Conservation (phyloP, 2,797 vertebrate genomes). For the Nasua narica region DNA sequence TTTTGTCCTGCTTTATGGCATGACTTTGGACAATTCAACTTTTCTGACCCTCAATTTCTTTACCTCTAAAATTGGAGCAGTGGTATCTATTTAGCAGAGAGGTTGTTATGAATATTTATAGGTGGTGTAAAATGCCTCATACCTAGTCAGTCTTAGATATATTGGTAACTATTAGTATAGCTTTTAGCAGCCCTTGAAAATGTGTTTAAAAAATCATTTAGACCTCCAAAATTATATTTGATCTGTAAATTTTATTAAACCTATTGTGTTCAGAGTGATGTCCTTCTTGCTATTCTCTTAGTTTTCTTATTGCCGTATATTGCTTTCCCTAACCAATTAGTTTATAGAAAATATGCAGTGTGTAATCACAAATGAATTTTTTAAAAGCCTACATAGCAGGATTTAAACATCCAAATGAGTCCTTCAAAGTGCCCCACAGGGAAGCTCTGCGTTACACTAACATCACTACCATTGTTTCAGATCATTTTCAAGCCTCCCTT, state of each 20-base stretch:
- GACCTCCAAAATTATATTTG: slow-evolving; percentile 46
- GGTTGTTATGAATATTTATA: slow-evolving; percentile 5
- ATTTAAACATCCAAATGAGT: slow-evolving; percentile 45
- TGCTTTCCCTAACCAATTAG: slow-evolving; percentile 44
- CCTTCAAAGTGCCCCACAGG: neutral
- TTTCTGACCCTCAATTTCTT: slow-evolving; percentile 25
- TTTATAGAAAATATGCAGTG: slow-evolving; percentile 56
- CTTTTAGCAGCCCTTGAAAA: slow-evolving; percentile 48
- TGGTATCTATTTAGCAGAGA: neutral
- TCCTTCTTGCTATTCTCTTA: slow-evolving; percentile 9
- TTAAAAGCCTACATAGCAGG: slow-evolving; percentile 39
- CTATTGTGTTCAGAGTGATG: neutral
- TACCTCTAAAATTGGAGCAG: slow-evolving; percentile 24
- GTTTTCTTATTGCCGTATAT: slow-evolving; percentile 3
- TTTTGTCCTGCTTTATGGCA: neutral
- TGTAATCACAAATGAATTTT: slow-evolving; percentile 58
- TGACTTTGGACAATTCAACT: slow-evolving; percentile 28
- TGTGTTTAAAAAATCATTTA: slow-evolving; percentile 50
- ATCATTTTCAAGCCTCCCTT: slow-evolving; percentile 44
- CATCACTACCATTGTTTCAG: slow-evolving; percentile 23
- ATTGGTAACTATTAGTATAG: slow-evolving; percentile 22
- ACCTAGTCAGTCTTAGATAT: slow-evolving; percentile 20
- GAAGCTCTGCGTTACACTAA: slow-evolving; percentile 24
- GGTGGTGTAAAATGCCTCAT: slow-evolving; percentile 24
- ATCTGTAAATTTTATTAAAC: slow-evolving; percentile 55